These are phyloP conservation scores for Poecile montanus DNA, from an alignment of 2,797 vertebrate species.

Conservation along the genomic window DNA sequence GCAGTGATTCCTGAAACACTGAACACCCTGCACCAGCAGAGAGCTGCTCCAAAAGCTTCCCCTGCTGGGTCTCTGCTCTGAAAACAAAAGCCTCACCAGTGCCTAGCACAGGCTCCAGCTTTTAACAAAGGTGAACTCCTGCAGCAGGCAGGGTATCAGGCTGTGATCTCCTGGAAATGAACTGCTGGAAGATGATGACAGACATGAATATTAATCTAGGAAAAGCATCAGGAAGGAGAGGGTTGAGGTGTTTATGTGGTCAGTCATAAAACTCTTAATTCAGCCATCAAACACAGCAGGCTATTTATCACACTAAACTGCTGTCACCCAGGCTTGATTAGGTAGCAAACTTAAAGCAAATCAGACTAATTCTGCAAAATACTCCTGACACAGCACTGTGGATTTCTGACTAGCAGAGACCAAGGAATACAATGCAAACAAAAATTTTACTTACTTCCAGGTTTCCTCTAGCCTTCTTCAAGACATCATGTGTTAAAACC, in stretches of 20 bases:
- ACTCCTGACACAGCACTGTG: background rate
- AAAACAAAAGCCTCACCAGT: background rate
- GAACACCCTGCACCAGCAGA: background rate
- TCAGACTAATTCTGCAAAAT: constrained; percentile 6
- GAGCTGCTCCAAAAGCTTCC: background rate
- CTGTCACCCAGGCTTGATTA: background rate
- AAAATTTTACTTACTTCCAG: constrained; percentile 84
- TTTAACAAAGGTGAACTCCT: background rate
- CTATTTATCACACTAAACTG: background rate
- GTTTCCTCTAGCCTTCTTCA: constrained; percentile 93
- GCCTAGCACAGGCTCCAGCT: background rate
- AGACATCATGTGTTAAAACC: constrained; percentile 87
- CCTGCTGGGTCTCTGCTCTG: background rate
- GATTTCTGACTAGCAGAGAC: background rate
- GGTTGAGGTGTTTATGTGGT: background rate
- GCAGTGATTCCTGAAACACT: background rate
- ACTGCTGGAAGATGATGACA: background rate
- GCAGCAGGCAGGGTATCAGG: background rate
- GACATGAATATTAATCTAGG: background rate
- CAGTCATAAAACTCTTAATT: constrained; percentile 10
- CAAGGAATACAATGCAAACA: background rate
- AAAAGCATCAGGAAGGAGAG: background rate
- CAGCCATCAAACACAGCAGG: constrained; percentile 8
- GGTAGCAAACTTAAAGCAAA: background rate
- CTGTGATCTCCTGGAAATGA: constrained; percentile 6